phyloP scores from a whole-genome alignment of 2,797 vertebrate species.

The Gambusia yucatana region DNA sequence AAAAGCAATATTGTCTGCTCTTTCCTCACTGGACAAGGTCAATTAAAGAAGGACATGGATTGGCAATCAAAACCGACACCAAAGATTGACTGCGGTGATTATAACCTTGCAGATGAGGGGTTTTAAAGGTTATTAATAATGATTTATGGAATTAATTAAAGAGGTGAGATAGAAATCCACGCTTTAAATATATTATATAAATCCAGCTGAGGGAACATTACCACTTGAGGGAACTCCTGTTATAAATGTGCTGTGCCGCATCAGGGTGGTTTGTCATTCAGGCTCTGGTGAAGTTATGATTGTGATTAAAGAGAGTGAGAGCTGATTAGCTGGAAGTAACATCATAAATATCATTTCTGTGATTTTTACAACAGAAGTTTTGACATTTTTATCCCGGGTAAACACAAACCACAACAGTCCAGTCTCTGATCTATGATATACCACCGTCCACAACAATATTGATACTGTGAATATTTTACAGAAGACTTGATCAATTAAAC shows the following conservation, averaged over 20 bases:
- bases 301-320: conserved; percentile 57
- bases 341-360: conserved; percentile 52
- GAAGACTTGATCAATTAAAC: background rate
- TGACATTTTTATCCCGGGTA: conserved; percentile 27
- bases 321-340: conserved; percentile 50
- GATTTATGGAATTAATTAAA: conserved; percentile 88
- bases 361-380: conserved; percentile 19
- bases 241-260: conserved; percentile 57
- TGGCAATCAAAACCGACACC: conserved; percentile 86
- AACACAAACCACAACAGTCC: background rate
- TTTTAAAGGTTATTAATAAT: conserved; percentile 88
- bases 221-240: conserved; percentile 56
- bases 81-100: conserved; percentile 86
- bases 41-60: conserved; percentile 84
- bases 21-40: conserved; percentile 83
- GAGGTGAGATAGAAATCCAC: conserved; percentile 76
- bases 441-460: background rate
- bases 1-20: conserved; percentile 78
- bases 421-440: background rate
- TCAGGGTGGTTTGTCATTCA: conserved; percentile 60
- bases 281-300: conserved; percentile 61
- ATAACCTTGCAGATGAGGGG: conserved; percentile 81
- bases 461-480: background rate
- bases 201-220: conserved; percentile 72
- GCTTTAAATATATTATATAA: conserved; percentile 80